Conservation (phyloP, 2,888 invertebrate species). For the Acanthoscelides obtectus region DNA sequence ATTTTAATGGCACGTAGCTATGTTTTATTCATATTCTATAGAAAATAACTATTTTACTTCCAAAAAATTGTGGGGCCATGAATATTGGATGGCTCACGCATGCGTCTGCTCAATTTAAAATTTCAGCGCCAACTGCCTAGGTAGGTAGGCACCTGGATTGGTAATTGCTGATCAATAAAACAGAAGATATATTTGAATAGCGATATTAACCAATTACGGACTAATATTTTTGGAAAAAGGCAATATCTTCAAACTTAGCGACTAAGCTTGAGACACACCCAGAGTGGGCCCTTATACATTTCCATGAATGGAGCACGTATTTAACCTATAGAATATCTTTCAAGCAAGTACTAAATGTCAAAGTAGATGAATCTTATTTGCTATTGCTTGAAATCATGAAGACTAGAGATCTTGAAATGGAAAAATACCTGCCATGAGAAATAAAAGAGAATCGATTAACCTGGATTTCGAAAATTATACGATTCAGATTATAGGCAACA, state of each 20-base stretch:
- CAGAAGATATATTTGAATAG: not conserved
- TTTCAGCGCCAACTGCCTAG: slow-evolving; percentile 18
- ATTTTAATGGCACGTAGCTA: slow-evolving; percentile 22
- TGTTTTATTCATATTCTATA: slow-evolving; percentile 24
- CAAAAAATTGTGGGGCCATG: slow-evolving; percentile 6
- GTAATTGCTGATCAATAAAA: not conserved
- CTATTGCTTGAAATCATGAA: not conserved
- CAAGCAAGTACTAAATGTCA: too few species aligned
- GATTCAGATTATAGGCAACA: not conserved
- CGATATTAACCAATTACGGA: not conserved
- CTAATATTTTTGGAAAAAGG: not conserved
- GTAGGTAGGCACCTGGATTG: not conserved
- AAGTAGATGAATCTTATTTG: too few species aligned
- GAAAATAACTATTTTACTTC: slow-evolving; percentile 18
- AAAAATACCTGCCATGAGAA: not conserved
- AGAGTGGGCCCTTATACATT: not conserved
- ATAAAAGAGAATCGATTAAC: not conserved
- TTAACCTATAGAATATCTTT: too few species aligned
- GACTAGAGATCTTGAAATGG: too few species aligned
- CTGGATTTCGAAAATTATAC: not conserved
- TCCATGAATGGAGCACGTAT: too few species aligned
- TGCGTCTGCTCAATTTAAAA: slow-evolving; percentile 21
- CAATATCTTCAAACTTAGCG: not conserved
- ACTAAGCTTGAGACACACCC: not conserved
- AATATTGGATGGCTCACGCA: slow-evolving; percentile 11